phyloP scores from a whole-genome alignment of 2,888 invertebrate species.

The Chrysolina haemoptera region DNA sequence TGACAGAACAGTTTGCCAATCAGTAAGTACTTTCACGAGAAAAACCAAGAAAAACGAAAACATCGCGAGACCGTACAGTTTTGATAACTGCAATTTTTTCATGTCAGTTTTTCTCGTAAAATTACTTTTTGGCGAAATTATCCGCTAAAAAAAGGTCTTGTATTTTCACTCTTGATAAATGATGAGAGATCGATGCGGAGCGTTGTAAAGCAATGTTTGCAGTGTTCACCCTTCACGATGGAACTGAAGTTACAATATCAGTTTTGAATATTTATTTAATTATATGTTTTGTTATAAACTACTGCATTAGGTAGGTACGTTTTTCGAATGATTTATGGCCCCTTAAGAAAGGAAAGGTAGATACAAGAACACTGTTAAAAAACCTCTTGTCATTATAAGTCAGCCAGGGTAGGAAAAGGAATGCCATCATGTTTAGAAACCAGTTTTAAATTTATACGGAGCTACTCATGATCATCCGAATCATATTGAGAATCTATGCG shows the following conservation, averaged over 20 bases:
- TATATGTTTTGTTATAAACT: background rate
- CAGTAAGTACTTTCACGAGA: no score
- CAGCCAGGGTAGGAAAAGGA: conserved; percentile 42
- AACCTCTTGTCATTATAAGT: conserved; percentile 40
- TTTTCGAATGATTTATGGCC: conserved; percentile 1
- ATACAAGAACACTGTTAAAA: conserved; percentile 1
- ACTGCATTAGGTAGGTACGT: background rate
- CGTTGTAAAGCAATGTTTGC: no score
- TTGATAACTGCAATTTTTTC: no score
- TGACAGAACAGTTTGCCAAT: no score
- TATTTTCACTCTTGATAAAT: no score
- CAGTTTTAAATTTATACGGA: conserved; percentile 55
- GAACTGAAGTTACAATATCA: background rate
- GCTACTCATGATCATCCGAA: conserved; percentile 49
- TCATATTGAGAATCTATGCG: conserved; percentile 44
- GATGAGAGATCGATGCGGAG: no score
- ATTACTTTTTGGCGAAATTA: no score
- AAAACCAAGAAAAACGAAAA: no score
- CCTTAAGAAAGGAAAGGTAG: background rate
- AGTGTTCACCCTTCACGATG: no score
- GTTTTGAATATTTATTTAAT: background rate
- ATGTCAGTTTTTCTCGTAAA: no score
- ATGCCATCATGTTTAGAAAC: conserved; percentile 51
- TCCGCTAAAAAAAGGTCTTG: no score
- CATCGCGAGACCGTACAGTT: no score